These are phyloP conservation scores for Furcula furcula DNA, from an alignment of 2,888 invertebrate species.

Conservation along the genomic window DNA sequence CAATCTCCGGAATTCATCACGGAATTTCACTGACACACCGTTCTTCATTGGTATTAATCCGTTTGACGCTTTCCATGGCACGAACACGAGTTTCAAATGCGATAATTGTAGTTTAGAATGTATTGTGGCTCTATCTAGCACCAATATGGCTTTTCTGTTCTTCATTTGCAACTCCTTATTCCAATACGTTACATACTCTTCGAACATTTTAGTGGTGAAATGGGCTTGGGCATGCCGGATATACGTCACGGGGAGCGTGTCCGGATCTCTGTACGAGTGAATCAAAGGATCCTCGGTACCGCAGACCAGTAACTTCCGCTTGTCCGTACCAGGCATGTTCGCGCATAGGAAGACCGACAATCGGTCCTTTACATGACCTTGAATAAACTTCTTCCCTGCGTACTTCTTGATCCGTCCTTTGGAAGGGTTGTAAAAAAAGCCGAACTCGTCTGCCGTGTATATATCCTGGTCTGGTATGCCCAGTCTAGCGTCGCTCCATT, in stretches of 20 bases:
- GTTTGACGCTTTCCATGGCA: constrained; percentile 47
- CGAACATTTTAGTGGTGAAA: constrained; percentile 48
- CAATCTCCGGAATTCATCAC: constrained; percentile 40
- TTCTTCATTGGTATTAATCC: constrained; percentile 47
- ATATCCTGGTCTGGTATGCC: constrained; percentile 44
- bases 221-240: constrained; percentile 43
- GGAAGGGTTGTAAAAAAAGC: constrained; percentile 46
- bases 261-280: constrained; percentile 38
- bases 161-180: constrained; percentile 34
- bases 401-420: constrained; percentile 46
- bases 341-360: constrained; percentile 45
- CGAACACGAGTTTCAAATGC: constrained; percentile 44
- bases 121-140: constrained; percentile 46
- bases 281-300: constrained; percentile 44
- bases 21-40: constrained; percentile 38
- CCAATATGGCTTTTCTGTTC: constrained; percentile 35
- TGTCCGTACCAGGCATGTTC: constrained; percentile 44
- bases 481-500: constrained; percentile 42
- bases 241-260: constrained; percentile 44
- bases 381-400: constrained; percentile 44
- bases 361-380: constrained; percentile 43
- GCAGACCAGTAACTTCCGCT: constrained; percentile 43
- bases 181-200: constrained; percentile 48
- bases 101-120: constrained; percentile 46
- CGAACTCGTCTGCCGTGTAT: constrained; percentile 48